A percentile compares a stretch with the other conserved stretches of the same genome.
phyloP scores from a whole-genome alignment of 1,140 invertebrate genomes.

The Diprion similis region DNA sequence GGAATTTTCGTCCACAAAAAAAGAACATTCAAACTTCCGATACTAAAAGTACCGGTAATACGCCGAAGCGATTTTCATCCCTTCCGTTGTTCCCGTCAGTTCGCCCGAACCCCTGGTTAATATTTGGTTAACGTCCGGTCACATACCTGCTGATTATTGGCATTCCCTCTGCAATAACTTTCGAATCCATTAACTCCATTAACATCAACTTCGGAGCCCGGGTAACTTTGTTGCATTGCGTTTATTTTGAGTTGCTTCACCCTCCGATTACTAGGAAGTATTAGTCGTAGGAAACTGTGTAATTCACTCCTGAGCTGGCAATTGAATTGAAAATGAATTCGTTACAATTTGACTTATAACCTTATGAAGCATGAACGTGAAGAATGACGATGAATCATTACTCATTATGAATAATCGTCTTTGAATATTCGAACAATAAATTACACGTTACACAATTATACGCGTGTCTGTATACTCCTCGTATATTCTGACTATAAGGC shows the following conservation, averaged over 20 bases:
- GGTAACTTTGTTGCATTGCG: neutral
- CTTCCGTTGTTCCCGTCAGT: neutral
- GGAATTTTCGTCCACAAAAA: too few species aligned
- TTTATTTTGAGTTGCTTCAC: neutral
- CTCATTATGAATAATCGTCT: neutral
- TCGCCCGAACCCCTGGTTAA: neutral
- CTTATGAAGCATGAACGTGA: neutral
- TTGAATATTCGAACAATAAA: too few species aligned
- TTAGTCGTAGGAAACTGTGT: neutral
- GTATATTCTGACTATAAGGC: too few species aligned
- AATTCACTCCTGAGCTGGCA: neutral
- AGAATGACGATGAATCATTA: neutral
- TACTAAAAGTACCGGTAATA: neutral
- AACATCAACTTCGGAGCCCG: neutral
- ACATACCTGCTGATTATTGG: neutral
- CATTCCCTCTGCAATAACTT: neutral
- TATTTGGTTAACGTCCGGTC: neutral
- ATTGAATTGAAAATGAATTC: neutral
- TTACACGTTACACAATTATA: too few species aligned
- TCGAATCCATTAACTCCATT: constrained; percentile 7
- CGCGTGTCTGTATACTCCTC: too few species aligned
- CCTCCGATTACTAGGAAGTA: neutral
- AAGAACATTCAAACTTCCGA: too few species aligned
- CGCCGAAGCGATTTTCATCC: neutral
- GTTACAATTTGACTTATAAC: neutral